Conservation (phyloP, 2,888 invertebrate species). For the Andrena dorsata region DNA sequence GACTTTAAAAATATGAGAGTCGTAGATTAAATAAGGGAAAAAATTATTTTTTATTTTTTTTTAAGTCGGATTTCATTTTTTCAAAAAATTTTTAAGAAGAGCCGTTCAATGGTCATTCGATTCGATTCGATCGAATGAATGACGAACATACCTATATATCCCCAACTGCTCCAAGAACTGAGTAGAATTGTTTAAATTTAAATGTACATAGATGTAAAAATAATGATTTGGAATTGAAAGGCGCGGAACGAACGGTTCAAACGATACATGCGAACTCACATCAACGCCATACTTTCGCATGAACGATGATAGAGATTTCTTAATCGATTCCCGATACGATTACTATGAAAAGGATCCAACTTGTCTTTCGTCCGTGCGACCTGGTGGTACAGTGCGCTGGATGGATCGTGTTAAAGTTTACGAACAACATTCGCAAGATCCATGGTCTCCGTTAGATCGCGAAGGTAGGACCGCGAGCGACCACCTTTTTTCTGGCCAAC, state of each 20-base stretch:
- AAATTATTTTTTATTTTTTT: no score
- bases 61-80: no score
- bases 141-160: not conserved
- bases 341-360: conserved; percentile 92
- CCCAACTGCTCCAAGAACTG: not conserved
- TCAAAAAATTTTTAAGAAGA: no score
- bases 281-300: conserved; percentile 90
- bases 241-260: conserved; percentile 51
- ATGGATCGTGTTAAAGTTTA: not conserved
- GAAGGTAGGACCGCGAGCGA: not conserved
- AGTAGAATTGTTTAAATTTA: no score
- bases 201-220: not conserved
- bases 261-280: conserved; percentile 91
- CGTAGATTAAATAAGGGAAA: no score
- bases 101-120: not conserved
- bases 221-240: conserved; percentile 41
- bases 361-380: conserved; percentile 82
- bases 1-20: no score
- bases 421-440: not conserved
- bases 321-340: conserved; percentile 91
- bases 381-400: not conserved
- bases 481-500: not conserved
- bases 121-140: not conserved
- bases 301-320: conserved; percentile 88
- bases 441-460: not conserved